Evolutionary conservation across 2,797 vertebrate species (phyloP), one percentile per base, ranked within the genome.

Genomic region (Fratercula arctica): DNA sequence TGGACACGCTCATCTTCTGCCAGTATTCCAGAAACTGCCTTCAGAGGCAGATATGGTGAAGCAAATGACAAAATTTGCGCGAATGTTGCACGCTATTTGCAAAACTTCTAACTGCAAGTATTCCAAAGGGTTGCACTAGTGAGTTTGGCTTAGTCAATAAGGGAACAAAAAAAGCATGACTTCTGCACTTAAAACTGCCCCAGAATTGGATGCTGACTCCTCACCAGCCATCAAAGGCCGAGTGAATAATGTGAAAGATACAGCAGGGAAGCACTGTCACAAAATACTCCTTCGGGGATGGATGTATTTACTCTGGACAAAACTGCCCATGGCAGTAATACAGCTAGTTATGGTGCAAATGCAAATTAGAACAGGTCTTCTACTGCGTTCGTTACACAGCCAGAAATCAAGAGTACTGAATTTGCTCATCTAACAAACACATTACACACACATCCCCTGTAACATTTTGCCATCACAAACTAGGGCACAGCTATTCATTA

Each of bases 401-500:
- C 60, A 78, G 86, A 37, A 93, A 74, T 7, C 20, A 9, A 18
- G 29, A 35, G 18, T 11, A 25, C 25, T 0, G 0, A 10, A n/a
- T 54, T 31, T 67, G 51, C 53, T 72, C 48, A 39, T 21, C 53
- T 9, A 15, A 72, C 10, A 70, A 78, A 64, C 60, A 56, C 61
- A 2, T 50, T 16, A 50, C 56, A 25, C 50, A 25, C 67, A 6
- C 9, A 1, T 35, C 4, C 0, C 26, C 87, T 26, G 18, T 59
- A 4, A 35, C 10, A 8, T 28, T 77, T 4, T 54, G 64, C 87
- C 53, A 1, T 24, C 69, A 70, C 86, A 81, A 90, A 91, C 50
- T 81, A 89, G 91, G 85, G 63, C 94, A 90, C 91, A 59, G 93
- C 85, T 76, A 48, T 10, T 91, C 73, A 33, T 79, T 13, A 89